Conservation (phyloP, 2,797 vertebrate genomes). For the Peromyscus aztecus region DNA sequence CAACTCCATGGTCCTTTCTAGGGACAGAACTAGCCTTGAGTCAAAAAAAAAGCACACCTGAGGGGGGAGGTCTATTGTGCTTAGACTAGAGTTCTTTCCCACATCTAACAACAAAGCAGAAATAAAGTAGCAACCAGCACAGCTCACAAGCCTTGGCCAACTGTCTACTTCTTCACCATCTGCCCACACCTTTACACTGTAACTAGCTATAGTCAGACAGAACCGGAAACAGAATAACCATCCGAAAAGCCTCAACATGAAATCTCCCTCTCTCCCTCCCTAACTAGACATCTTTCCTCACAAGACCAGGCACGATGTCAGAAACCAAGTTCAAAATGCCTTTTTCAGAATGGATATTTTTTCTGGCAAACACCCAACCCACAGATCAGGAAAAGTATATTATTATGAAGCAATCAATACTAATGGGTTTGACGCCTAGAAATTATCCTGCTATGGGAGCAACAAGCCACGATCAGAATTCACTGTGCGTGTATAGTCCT, state of each 20-base stretch:
- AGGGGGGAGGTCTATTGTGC: neutral
- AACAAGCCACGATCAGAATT: neutral
- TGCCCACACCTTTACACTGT: conserved; percentile 61
- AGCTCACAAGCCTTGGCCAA: conserved; percentile 30
- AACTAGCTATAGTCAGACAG: conserved; percentile 56
- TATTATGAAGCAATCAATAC: neutral
- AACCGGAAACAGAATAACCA: conserved; percentile 63
- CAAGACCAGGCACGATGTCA: conserved; percentile 25
- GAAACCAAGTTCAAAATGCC: conserved; percentile 21
- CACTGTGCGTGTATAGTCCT: neutral
- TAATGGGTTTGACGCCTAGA: neutral
- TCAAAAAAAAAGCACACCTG: neutral
- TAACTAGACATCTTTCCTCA: neutral
- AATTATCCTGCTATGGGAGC: neutral
- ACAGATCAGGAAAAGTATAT: neutral
- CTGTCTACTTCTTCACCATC: conserved; percentile 54
- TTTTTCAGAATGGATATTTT: conserved; percentile 56
- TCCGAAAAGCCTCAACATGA: conserved; percentile 60
- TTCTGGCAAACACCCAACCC: neutral
- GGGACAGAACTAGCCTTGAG: neutral
- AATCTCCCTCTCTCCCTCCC: conserved; percentile 49
- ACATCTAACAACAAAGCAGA: conserved; percentile 53
- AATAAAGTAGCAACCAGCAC: conserved; percentile 55
- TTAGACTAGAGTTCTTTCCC: neutral
- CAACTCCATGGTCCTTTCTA: neutral